These are phyloP conservation scores for Anoplopoma fimbria DNA, from an alignment of 2,113 vertebrate species.

Conservation along the genomic window DNA sequence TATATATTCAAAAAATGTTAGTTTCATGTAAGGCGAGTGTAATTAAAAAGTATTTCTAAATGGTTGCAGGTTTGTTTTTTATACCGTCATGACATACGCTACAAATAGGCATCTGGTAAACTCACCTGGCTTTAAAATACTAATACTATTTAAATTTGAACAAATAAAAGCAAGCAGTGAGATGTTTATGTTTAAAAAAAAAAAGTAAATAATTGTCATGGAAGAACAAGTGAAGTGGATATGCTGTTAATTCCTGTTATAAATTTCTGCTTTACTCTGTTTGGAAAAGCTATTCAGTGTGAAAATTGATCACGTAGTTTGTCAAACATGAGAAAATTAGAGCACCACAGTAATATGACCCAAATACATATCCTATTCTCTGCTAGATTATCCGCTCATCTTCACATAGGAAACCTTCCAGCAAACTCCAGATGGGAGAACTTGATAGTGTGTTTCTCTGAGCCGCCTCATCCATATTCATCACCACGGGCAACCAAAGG, in stretches of 20 bases:
- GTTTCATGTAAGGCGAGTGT: conserved; percentile 50
- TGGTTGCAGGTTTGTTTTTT: conserved; percentile 16
- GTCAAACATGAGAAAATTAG: not conserved
- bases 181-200: not conserved
- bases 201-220: not conserved
- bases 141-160: not conserved
- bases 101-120: conserved; percentile 60
- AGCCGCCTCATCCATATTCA: conserved; percentile 54
- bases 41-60: conserved; percentile 20
- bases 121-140: conserved; percentile 19
- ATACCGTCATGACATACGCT: conserved; percentile 20
- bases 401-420: conserved; percentile 42
- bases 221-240: not conserved
- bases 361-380: not conserved
- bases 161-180: not conserved
- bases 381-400: conserved; percentile 19
- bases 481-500: conserved; percentile 18
- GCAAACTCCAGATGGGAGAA: conserved; percentile 26
- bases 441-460: conserved; percentile 18
- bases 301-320: conserved; percentile 15
- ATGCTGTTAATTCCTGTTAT: not conserved
- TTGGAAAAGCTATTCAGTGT: not conserved
- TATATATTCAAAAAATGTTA: conserved; percentile 9
- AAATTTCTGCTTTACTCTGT: not conserved
- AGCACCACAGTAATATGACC: not conserved